These are phyloP conservation scores for Drosophila sordidapex DNA, from an alignment of 2,888 invertebrate genomes.

Conservation along the genomic window DNA sequence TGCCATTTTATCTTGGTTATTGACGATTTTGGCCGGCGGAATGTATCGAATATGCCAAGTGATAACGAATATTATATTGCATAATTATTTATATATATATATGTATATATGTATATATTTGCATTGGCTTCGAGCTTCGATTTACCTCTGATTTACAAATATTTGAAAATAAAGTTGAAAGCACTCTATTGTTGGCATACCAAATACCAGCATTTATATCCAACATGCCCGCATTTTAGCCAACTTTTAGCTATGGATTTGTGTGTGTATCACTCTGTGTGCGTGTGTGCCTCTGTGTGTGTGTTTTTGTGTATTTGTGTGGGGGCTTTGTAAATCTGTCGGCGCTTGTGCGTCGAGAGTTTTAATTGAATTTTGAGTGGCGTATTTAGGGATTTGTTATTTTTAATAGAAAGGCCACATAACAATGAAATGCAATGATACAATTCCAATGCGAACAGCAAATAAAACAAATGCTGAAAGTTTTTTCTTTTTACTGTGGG, in stretches of 20 bases:
- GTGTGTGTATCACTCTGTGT: conserved; percentile 22
- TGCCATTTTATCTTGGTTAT: conserved; percentile 9
- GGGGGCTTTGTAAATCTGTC: conserved; percentile 63
- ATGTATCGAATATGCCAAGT: conserved; percentile 43
- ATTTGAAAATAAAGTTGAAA: conserved; percentile 53
- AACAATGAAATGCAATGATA: conserved; percentile 47
- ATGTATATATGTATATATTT: neutral
- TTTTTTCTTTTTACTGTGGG: conserved; percentile 19
- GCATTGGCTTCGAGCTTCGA: conserved; percentile 21
- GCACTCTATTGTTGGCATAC: conserved; percentile 55
- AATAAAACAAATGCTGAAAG: conserved; percentile 23
- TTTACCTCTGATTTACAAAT: conserved; percentile 50
- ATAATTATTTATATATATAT: conserved; percentile 41
- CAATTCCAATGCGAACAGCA: conserved; percentile 34
- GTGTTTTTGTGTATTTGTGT: conserved; percentile 15
- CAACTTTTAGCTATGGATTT: conserved; percentile 36
- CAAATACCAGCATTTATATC: conserved; percentile 19
- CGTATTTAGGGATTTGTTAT: conserved; percentile 79
- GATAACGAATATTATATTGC: conserved; percentile 44
- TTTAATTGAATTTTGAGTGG: conserved; percentile 79
- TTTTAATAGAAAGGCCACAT: conserved; percentile 71
- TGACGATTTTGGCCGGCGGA: conserved; percentile 31
- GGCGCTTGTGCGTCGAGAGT: conserved; percentile 70
- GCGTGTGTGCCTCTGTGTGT: conserved; percentile 27
- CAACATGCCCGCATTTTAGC: conserved; percentile 7